Conservation (phyloP, 2,797 vertebrate species). For the Sebastes iracundus region DNA sequence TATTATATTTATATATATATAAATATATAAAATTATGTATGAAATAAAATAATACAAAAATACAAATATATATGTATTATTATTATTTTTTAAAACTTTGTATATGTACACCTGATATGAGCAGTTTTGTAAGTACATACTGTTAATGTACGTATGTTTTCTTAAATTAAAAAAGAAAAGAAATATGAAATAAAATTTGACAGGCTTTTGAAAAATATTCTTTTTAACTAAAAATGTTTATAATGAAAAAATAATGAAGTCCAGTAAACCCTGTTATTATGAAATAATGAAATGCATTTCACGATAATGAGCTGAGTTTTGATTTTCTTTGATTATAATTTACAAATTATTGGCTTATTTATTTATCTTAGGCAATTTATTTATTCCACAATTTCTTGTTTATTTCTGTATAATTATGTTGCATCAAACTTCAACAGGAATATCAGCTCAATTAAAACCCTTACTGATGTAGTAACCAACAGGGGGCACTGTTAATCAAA, state of each 20-base stretch:
- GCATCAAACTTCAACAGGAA: background rate
- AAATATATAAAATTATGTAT: too few species aligned
- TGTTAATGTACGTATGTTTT: too few species aligned
- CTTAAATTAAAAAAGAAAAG: too few species aligned
- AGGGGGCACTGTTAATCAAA: slow-evolving; percentile 67
- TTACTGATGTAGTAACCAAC: background rate
- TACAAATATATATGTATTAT: too few species aligned
- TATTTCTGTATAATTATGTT: background rate
- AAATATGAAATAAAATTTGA: background rate
- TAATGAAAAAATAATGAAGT: background rate
- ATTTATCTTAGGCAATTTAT: background rate
- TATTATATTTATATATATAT: too few species aligned
- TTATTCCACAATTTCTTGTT: background rate
- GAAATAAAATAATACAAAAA: too few species aligned
- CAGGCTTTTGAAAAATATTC: background rate
- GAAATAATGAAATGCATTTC: background rate
- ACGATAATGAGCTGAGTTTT: background rate
- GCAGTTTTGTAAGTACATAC: too few species aligned
- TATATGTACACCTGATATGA: too few species aligned
- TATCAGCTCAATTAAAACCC: background rate
- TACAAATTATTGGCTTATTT: background rate
- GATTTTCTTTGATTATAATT: background rate
- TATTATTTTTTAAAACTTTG: too few species aligned
- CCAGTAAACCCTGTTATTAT: background rate
- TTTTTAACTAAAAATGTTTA: background rate